These are phyloP conservation scores for Byasa hedistus DNA, from an alignment of 2,888 invertebrate genomes.

Conservation along the genomic window DNA sequence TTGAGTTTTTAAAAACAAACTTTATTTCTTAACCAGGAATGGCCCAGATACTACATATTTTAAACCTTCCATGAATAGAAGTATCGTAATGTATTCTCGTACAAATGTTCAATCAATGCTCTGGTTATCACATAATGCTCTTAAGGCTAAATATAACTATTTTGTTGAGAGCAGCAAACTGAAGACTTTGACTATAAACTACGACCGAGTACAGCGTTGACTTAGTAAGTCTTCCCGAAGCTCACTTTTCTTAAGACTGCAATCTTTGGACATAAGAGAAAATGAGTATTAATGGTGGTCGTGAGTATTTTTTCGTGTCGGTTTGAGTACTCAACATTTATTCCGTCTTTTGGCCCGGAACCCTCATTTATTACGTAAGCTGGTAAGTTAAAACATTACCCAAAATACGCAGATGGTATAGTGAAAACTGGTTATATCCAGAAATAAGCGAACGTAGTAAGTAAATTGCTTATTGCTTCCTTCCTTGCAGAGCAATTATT, in stretches of 20 bases:
- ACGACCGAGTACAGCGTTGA: slow-evolving; percentile 11
- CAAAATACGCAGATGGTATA: slow-evolving; percentile 60
- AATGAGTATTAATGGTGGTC: slow-evolving; percentile 77
- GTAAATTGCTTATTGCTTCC: slow-evolving; percentile 24
- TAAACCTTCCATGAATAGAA: too few relatives aligned
- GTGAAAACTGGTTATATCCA: slow-evolving; percentile 35
- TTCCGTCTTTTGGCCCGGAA: slow-evolving; percentile 70
- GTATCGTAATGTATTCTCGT: neutral
- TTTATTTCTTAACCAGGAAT: too few relatives aligned
- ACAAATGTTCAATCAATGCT: neutral
- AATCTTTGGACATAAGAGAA: slow-evolving; percentile 67
- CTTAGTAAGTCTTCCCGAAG: slow-evolving; percentile 35
- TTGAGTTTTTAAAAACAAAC: too few relatives aligned
- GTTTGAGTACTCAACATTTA: slow-evolving; percentile 77
- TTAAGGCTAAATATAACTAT: too few relatives aligned
- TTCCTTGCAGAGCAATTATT: slow-evolving; percentile 33
- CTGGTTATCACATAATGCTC: too few relatives aligned
- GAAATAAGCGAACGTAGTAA: slow-evolving; percentile 24
- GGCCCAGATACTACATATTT: too few relatives aligned
- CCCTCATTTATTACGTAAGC: slow-evolving; percentile 76
- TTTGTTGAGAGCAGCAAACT: too few relatives aligned
- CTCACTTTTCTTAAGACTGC: slow-evolving; percentile 61
- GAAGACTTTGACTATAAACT: neutral
- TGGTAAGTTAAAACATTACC: slow-evolving; percentile 53
- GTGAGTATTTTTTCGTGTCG: slow-evolving; percentile 78